Evolutionary conservation across 2,888 invertebrate species (phyloP), one percentile per base, ranked within the genome.

Genomic region (Caenorhabditis japonica): DNA sequence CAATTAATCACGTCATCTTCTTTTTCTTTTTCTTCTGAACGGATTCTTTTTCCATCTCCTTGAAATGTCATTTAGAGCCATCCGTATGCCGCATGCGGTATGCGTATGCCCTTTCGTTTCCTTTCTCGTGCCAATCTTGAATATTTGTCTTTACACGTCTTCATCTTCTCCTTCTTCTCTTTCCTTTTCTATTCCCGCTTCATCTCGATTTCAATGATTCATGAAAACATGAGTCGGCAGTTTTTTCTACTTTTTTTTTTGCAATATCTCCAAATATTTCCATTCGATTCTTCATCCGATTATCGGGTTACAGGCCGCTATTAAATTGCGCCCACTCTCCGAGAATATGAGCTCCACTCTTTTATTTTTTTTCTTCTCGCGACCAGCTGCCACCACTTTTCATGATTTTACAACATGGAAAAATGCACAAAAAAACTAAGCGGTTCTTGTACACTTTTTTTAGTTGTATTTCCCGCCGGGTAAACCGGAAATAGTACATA

Each of bases 261-360:
- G 12, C 60, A n/a, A n/a, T n/a, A n/a, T n/a, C n/a, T n/a, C n/a
- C n/a, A n/a, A n/a, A n/a, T 60, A 39, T 17, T 34, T 30, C 25
- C 34, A 15, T 17, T 53, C 30, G 39, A 8, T 7, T 38, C 27
- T 44, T 36, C 52, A 53, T 34, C 44, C 52, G 36, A 62, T 62
- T 47, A 55, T 64, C 64, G 56, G 49, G 64, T 64, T 62, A 55
- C 53, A 61, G 52, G 34, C 59, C n/a, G 36, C 49, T 49, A 61
- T 60, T 61, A 47, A 62, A 53, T 55, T 62, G 62, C 53, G 52
- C 46, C 62, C 46, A 46, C 38, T 55, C 33, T 46, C 44, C 39
- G 46, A n/a, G 25, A 38, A 33, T n/a, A 39, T 46, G 60, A 52
- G 43, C 49, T 38, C 17, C 19, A 15, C 17, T 3, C 25, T 38